Evolutionary conservation across 2,797 vertebrate genomes (phyloP).

Genomic region (Salmo trutta): DNA sequence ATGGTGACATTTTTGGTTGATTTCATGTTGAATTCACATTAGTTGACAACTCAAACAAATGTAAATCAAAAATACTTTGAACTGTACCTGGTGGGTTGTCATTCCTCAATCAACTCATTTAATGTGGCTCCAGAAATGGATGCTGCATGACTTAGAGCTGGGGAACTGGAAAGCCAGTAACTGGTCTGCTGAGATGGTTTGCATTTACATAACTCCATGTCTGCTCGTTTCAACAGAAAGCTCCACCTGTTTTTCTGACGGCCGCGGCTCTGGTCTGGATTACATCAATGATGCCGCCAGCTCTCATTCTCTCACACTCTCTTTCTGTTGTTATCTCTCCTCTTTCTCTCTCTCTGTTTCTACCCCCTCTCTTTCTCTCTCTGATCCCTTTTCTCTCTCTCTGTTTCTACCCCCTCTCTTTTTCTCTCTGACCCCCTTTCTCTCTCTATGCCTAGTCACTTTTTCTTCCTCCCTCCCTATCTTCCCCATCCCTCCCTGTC

Average conservation of each 20-base stretch:
- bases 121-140: constrained; percentile 68
- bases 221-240: constrained; percentile 48
- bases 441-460: background rate
- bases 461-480: background rate
- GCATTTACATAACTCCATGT: constrained; percentile 61
- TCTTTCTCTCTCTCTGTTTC: constrained; percentile 34
- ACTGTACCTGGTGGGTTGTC: constrained; percentile 54
- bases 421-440: background rate
- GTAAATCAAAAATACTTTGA: constrained; percentile 14
- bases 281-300: constrained; percentile 44
- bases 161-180: constrained; percentile 63
- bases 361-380: constrained; percentile 10
- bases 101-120: constrained; percentile 62
- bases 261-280: constrained; percentile 25
- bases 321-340: constrained; percentile 38
- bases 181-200: constrained; percentile 46
- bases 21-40: background rate
- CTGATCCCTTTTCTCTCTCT: constrained; percentile 13
- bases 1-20: too few species aligned
- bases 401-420: constrained; percentile 20
- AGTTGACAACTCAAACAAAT: background rate
- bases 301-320: constrained; percentile 34
- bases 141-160: constrained; percentile 37
- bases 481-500: background rate
- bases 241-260: constrained; percentile 69